Conservation (phyloP, 2,888 invertebrate species). For the Stegana nigrithorax region DNA sequence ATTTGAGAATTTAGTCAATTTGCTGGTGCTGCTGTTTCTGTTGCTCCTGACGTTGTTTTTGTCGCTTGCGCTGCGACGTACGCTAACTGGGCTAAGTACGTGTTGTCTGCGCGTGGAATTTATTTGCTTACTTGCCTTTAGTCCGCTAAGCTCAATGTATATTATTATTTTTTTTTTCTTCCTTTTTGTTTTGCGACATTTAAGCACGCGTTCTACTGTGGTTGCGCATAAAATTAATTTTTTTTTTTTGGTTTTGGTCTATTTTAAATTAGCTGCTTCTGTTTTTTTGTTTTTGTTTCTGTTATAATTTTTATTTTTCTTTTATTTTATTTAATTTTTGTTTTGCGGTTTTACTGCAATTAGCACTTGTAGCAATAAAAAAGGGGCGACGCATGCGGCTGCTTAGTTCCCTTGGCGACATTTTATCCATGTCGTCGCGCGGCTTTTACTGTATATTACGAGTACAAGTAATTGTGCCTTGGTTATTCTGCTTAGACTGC, state of each 20-base stretch:
- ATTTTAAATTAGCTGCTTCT: neutral
- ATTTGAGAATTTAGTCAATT: conserved; percentile 51
- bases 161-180: too few species aligned
- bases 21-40: conserved; percentile 27
- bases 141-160: conserved; percentile 1
- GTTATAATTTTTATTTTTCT: neutral
- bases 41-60: conserved; percentile 19
- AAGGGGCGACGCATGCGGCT: neutral
- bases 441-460: too few species aligned
- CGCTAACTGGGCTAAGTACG: conserved; percentile 12
- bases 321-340: neutral
- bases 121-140: conserved; percentile 2
- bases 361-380: conserved; percentile 33
- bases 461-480: too few species aligned
- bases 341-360: conserved; percentile 46
- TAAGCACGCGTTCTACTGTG: conserved; percentile 12
- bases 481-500: neutral
- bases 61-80: too few species aligned
- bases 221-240: conserved; percentile 39
- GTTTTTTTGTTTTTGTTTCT: neutral
- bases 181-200: neutral
- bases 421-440: too few species aligned
- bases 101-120: conserved; percentile 5
- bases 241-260: conserved; percentile 28
- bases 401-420: neutral